phyloP scores from a whole-genome alignment of 1,140 invertebrate species.

The Cyrtorhinus lividipennis region DNA sequence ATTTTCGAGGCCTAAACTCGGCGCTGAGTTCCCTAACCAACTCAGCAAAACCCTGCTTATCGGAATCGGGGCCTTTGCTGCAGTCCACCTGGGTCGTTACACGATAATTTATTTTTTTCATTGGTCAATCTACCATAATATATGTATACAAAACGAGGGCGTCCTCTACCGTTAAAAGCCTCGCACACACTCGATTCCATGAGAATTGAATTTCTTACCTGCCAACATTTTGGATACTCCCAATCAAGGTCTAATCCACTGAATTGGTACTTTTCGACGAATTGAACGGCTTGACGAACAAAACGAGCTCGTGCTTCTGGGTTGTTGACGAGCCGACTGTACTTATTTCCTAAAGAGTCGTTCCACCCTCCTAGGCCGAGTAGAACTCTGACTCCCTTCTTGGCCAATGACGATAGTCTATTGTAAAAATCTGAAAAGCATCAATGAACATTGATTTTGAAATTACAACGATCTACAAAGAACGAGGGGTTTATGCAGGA shows the following conservation, averaged over 20 bases:
- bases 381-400: conserved; percentile 64
- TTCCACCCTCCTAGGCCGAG: conserved; percentile 82
- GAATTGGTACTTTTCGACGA: conserved; percentile 68
- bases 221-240: conserved; percentile 87
- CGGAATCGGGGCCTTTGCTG: conserved; percentile 38
- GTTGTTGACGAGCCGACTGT: conserved; percentile 63
- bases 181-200: no score
- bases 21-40: conserved; percentile 38
- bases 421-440: conserved; percentile 61
- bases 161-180: not conserved
- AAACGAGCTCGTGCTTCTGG: conserved; percentile 53
- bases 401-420: conserved; percentile 58
- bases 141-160: not conserved
- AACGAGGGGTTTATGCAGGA: no score
- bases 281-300: conserved; percentile 54
- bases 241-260: conserved; percentile 79
- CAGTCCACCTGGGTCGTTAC: conserved; percentile 42
- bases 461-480: no score
- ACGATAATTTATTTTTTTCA: no score
- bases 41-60: conserved; percentile 38
- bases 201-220: no score
- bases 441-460: no score
- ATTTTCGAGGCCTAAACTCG: conserved; percentile 37
- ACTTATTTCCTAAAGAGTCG: conserved; percentile 72
- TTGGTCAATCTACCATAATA: no score